Evolutionary conservation across 2,113 vertebrate species (phyloP), one percentile per base, ranked within the genome.

Genomic region (Myanophis thanlyinensis): DNA sequence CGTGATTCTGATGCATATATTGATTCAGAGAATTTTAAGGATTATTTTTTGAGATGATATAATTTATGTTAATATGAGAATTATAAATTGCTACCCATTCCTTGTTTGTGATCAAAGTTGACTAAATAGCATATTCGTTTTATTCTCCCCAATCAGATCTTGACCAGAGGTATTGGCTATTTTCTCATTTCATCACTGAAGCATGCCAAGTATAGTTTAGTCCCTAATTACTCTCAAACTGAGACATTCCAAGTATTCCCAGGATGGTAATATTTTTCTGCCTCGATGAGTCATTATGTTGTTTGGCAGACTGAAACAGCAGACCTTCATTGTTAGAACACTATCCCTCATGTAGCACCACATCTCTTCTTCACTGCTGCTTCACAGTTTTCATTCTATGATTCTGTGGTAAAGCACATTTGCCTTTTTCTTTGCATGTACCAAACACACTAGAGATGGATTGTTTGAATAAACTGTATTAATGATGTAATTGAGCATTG

Each of bases 201-300:
- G 98, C 98, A 97, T 98, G 98, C 98, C 98, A 97, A 80, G 97
- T 98, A 98, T 98, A 98, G 98, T 98, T 98, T 98, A 98, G 98
- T 98, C 98, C 97, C 98, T 99, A 99, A 99, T 99, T 99, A 98
- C 98, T 98, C 98, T 98, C 98, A 98, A 97, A 96, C 98, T 97
- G 98, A 97, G 97, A 98, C 91, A 94, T 97, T 98, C 97, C 98
- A 97, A 97, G 98, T 98, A 98, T 98, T 99, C 98, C 99, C 98
- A 98, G 96, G 97, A 98, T 98, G 97, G 98, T 99, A 98, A 98
- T 99, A 98, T 98, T 98, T 98, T 98, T 98, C 98, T 98, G 98
- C 98, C 98, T 99, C 98, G 98, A 97, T 97, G 98, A 98, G 97
- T 98, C 97, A 98, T 99, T 98, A 98, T 98, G 98, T 98, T 98